Conservation (phyloP, 2,888 invertebrate genomes). For the Orgyia antiqua region DNA sequence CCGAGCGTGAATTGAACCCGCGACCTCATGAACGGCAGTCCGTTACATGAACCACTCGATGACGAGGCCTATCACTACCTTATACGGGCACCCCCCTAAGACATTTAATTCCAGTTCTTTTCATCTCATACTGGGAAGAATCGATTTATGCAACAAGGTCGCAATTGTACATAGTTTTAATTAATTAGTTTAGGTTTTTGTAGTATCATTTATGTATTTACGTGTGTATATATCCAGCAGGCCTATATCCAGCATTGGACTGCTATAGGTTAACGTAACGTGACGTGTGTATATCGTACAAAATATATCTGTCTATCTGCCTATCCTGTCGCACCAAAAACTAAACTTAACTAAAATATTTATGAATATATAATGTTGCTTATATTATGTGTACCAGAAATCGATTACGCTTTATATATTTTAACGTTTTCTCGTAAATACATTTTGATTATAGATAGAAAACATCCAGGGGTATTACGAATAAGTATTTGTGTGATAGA, state of each 20-base stretch:
- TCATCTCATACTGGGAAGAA: neutral
- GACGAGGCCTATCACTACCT: no score
- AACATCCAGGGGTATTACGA: no score
- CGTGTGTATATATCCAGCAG: neutral
- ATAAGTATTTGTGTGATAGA: no score
- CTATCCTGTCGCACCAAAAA: neutral
- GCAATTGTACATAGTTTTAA: neutral
- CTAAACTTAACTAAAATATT: neutral
- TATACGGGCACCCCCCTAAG: no score
- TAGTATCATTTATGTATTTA: neutral
- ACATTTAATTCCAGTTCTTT: no score
- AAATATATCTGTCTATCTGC: neutral
- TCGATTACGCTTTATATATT: neutral
- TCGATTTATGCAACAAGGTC: neutral
- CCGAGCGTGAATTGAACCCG: no score
- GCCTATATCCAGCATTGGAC: neutral
- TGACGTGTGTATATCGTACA: neutral
- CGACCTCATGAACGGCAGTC: no score
- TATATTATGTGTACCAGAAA: no score
- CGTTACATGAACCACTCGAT: no score
- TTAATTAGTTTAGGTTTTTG: neutral
- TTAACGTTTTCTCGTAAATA: neutral
- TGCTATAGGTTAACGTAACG: neutral
- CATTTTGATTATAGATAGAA: no score
- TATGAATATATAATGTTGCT: no score